These are phyloP conservation scores for Cephus pulcher DNA, from an alignment of 2,888 invertebrate species.

Conservation along the genomic window DNA sequence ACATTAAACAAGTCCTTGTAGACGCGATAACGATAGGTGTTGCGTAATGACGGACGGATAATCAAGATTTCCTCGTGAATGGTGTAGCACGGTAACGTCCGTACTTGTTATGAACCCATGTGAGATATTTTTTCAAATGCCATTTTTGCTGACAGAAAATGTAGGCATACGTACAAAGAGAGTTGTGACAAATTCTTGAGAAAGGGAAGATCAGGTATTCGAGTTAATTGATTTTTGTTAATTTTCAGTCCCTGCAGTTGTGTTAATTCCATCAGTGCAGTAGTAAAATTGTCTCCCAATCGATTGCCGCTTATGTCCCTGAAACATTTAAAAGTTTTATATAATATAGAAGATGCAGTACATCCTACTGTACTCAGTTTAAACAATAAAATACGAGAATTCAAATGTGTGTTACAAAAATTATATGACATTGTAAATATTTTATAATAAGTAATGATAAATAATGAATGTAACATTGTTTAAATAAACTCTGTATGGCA, in stretches of 20 bases:
- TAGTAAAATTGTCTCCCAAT: constrained; percentile 67
- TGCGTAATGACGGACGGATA: background rate
- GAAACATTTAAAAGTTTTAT: constrained; percentile 40
- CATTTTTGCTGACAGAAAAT: background rate
- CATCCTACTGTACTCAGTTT: background rate
- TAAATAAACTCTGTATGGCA: background rate
- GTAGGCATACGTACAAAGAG: constrained; percentile 66
- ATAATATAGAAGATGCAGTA: background rate
- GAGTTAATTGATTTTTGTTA: constrained; percentile 66
- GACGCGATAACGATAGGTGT: background rate
- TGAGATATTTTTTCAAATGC: background rate
- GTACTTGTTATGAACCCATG: background rate
- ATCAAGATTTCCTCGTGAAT: background rate
- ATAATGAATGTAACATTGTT: background rate
- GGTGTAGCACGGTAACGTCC: background rate
- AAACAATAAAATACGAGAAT: constrained; percentile 6
- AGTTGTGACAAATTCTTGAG: constrained; percentile 65
- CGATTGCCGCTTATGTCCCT: constrained; percentile 73
- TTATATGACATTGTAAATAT: constrained; percentile 6
- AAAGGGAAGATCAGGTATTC: constrained; percentile 55
- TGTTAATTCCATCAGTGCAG: constrained; percentile 67
- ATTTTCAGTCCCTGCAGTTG: constrained; percentile 70
- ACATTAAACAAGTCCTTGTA: background rate
- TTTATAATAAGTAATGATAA: constrained; percentile 1
- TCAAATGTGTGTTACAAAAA: constrained; percentile 5